Conservation (phyloP, 2,888 invertebrate genomes). For the Leucoptera coffeella region DNA sequence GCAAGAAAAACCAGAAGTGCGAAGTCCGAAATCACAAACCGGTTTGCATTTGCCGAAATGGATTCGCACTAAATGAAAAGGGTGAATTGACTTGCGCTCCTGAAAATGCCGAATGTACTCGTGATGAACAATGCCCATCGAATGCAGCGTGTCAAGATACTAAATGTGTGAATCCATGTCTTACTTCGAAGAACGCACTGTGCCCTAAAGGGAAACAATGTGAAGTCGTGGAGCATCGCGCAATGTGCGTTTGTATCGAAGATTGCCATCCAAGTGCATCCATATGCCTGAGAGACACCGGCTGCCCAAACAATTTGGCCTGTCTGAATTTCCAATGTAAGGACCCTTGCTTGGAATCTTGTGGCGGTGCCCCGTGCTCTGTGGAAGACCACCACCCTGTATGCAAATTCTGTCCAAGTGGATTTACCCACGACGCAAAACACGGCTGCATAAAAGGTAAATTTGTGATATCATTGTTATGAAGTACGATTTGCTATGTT, state of each 20-base stretch:
- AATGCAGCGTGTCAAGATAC: slow-evolving; percentile 79
- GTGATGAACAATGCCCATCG: slow-evolving; percentile 78
- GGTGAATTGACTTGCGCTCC: slow-evolving; percentile 85
- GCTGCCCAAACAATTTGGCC: slow-evolving; percentile 78
- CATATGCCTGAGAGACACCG: slow-evolving; percentile 84
- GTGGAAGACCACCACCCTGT: slow-evolving; percentile 92
- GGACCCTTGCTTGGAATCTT: slow-evolving; percentile 82
- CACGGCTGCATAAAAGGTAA: slow-evolving; percentile 97
- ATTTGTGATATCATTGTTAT: too few relatives aligned
- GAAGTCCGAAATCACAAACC: slow-evolving; percentile 81
- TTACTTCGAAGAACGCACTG: slow-evolving; percentile 55
- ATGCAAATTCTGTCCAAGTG: slow-evolving; percentile 93
- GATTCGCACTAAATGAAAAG: slow-evolving; percentile 80
- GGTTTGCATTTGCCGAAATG: slow-evolving; percentile 83
- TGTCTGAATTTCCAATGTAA: slow-evolving; percentile 86
- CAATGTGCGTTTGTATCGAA: slow-evolving; percentile 80
- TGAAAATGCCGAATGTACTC: slow-evolving; percentile 71
- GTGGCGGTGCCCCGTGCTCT: slow-evolving; percentile 86
- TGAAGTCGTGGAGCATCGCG: slow-evolving; percentile 80
- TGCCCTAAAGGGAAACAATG: slow-evolving; percentile 82
- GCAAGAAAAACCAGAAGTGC: slow-evolving; percentile 79
- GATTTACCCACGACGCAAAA: slow-evolving; percentile 86
- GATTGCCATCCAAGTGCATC: slow-evolving; percentile 82
- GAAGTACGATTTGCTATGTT: slow-evolving; percentile 25
- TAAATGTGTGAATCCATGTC: slow-evolving; percentile 83